phyloP scores from a whole-genome alignment of 2,113 vertebrate genomes.

The Spermophilus dauricus region DNA sequence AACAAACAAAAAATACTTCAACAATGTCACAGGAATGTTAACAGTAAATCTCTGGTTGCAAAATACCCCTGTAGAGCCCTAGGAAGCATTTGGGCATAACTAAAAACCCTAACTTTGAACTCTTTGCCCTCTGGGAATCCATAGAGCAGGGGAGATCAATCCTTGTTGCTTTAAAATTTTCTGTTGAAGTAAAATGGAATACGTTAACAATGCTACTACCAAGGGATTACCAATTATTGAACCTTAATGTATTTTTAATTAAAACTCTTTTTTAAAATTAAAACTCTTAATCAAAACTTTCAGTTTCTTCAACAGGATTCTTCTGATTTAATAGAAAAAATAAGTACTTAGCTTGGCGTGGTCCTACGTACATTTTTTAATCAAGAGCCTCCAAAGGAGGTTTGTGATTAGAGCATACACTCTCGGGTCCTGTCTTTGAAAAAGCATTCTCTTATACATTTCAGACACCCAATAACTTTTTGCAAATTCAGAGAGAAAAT shows the following conservation, averaged over 20 bases:
- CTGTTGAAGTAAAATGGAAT: constrained; percentile 56
- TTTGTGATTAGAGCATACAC: constrained; percentile 50
- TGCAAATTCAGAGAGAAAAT: constrained; percentile 42
- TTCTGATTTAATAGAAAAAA: constrained; percentile 51
- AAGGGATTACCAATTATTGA: constrained; percentile 22
- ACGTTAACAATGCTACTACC: constrained; percentile 27
- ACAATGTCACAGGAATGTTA: neutral
- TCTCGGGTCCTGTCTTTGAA: constrained; percentile 14
- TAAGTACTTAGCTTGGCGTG: neutral
- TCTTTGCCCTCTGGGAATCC: neutral
- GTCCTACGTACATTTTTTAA: constrained; percentile 46
- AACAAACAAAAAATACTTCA: neutral
- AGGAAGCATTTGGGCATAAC: neutral
- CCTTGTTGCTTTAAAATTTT: constrained; percentile 2
- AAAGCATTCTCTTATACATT: neutral
- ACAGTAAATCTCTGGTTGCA: constrained; percentile 34
- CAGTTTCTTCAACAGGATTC: constrained; percentile 17
- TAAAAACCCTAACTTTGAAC: constrained; percentile 41
- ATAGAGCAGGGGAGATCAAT: neutral
- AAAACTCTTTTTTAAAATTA: constrained; percentile 61
- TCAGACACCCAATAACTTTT: constrained; percentile 1
- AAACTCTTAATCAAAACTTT: constrained; percentile 62
- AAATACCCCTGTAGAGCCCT: neutral
- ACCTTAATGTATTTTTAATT: constrained; percentile 61
- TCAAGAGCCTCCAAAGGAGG: constrained; percentile 19